phyloP scores from a whole-genome alignment of 2,888 invertebrate species.

The Epirrhoe tristata region DNA sequence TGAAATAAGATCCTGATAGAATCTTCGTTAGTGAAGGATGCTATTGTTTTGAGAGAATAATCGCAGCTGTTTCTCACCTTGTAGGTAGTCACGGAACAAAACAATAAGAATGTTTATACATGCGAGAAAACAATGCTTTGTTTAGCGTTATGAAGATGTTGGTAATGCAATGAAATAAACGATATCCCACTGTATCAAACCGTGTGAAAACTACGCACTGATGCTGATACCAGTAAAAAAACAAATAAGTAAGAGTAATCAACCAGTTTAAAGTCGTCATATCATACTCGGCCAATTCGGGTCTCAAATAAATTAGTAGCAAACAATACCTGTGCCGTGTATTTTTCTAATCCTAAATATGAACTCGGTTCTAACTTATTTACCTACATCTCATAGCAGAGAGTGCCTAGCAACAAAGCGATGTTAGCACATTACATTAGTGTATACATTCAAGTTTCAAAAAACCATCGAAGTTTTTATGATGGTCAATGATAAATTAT shows the following conservation, averaged over 20 bases:
- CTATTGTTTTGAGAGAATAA: conserved; percentile 56
- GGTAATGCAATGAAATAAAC: conserved; percentile 36
- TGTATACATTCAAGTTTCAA: conserved; percentile 2
- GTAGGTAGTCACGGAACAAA: conserved; percentile 37
- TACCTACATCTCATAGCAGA: neutral
- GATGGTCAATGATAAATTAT: neutral
- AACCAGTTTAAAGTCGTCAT: neutral
- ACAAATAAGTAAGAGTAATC: neutral
- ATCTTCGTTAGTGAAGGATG: conserved; percentile 16
- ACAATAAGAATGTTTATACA: conserved; percentile 49
- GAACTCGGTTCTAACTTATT: neutral
- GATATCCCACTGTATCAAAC: conserved; percentile 2
- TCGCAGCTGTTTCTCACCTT: conserved; percentile 45
- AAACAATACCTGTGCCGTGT: neutral
- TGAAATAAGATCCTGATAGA: neutral
- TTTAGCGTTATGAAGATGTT: conserved; percentile 39
- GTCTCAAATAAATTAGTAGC: neutral
- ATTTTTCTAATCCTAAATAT: neutral
- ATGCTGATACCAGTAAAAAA: neutral
- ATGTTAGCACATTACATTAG: neutral
- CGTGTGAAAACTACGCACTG: conserved; percentile 10
- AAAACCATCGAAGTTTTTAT: conserved; percentile 3
- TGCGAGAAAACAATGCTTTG: conserved; percentile 50
- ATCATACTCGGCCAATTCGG: neutral
- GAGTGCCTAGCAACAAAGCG: neutral